A percentile compares a stretch with the other conserved stretches of the same genome.
Evolutionary conservation across 1,140 invertebrate species (phyloP).

Genomic region (Bombus waltoni): DNA sequence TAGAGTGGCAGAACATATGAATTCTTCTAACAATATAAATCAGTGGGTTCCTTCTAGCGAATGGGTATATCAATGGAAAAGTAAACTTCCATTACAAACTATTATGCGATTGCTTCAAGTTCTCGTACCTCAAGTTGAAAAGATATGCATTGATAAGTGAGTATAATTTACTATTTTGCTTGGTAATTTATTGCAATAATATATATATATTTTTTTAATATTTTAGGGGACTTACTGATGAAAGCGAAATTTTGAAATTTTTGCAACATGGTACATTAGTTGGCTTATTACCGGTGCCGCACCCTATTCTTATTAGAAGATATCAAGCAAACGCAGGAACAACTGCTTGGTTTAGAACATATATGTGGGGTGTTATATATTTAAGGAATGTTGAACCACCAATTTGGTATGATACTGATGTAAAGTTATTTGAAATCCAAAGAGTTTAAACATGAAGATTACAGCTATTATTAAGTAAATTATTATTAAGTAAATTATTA

Average conservation of each 20-base stretch:
- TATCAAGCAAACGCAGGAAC: conserved; percentile 99
- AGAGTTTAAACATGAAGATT: conserved; percentile 86
- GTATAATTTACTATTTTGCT: conserved; percentile 70
- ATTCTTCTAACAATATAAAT: conserved; percentile 64
- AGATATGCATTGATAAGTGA: conserved; percentile 99
- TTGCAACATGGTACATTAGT: conserved; percentile 99
- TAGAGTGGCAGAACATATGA: conserved; percentile 76
- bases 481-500: conserved; percentile 14
- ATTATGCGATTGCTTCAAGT: conserved; percentile 99
- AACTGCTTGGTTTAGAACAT: conserved; percentile 99
- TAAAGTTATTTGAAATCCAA: conserved; percentile 99
- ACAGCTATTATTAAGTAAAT: not conserved
- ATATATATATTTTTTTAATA: conserved; percentile 26
- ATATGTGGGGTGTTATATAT: conserved; percentile 99
- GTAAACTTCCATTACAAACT: conserved; percentile 98
- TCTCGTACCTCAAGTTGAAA: conserved; percentile 99
- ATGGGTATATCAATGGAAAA: conserved; percentile 98
- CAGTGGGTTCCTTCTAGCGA: conserved; percentile 94
- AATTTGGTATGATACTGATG: conserved; percentile 99
- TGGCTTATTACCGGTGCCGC: conserved; percentile 98
- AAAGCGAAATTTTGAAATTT: conserved; percentile 99
- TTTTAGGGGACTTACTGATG: conserved; percentile 97
- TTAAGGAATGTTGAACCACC: conserved; percentile 98
- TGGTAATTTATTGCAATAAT: conserved; percentile 4
- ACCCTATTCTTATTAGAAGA: conserved; percentile 99